These are phyloP conservation scores for Dendronephthya gigantea DNA, from an alignment of 64 coral and sea anemone genomes.

Conservation along the genomic window DNA sequence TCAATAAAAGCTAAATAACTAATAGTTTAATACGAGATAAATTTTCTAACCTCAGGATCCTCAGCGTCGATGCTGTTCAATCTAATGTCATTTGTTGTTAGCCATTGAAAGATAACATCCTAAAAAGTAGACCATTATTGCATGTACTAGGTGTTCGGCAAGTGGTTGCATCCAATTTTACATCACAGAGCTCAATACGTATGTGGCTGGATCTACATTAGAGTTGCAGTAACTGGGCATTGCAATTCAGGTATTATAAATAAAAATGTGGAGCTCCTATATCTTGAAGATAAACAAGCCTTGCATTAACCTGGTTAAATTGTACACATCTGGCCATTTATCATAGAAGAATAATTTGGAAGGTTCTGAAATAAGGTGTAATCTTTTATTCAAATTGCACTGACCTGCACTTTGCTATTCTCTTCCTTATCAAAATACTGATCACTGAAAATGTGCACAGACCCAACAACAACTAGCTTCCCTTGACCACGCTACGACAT, in stretches of 20 bases:
- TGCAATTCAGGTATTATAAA: too few relatives aligned
- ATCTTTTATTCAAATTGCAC: too few relatives aligned
- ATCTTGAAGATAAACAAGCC: too few relatives aligned
- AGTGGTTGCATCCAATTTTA: too few relatives aligned
- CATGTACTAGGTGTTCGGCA: background rate
- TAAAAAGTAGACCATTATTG: background rate
- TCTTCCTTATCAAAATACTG: constrained; percentile 98
- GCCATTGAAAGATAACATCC: constrained; percentile 96
- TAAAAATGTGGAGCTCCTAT: too few relatives aligned
- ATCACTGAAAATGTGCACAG: constrained; percentile 95
- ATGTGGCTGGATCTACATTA: too few relatives aligned
- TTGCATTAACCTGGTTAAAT: too few relatives aligned
- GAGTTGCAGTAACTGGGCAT: too few relatives aligned
- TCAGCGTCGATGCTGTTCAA: constrained; percentile 96
- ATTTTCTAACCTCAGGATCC: constrained; percentile 68
- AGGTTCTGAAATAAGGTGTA: too few relatives aligned
- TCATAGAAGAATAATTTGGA: too few relatives aligned
- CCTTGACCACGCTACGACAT: constrained; percentile 69
- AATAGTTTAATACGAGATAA: background rate
- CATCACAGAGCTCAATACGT: too few relatives aligned
- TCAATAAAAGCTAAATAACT: background rate
- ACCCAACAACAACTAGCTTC: constrained; percentile 75
- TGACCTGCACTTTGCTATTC: constrained; percentile 90
- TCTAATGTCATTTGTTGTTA: constrained; percentile 90
- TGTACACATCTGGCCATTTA: too few relatives aligned